phyloP scores from a whole-genome alignment of 2,113 vertebrate genomes.

The Arizona elegans region DNA sequence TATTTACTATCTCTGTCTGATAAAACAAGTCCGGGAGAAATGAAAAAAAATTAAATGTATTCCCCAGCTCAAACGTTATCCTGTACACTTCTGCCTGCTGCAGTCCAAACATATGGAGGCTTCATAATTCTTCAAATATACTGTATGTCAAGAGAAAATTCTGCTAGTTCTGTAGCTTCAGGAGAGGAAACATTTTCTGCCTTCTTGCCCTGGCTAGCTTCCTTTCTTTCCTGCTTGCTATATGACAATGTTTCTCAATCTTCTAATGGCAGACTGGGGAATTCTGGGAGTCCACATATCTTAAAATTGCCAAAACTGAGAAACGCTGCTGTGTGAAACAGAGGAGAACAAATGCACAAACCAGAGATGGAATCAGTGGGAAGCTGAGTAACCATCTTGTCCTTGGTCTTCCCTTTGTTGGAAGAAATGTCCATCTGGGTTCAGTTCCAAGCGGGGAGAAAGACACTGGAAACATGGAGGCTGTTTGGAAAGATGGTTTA shows the following conservation, averaged over 20 bases:
- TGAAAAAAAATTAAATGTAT: background rate
- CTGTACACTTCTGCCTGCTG: background rate
- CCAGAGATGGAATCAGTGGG: background rate
- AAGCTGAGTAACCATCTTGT: background rate
- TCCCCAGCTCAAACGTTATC: background rate
- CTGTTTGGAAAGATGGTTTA: too few species aligned
- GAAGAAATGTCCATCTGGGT: too few species aligned
- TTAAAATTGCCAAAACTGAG: background rate
- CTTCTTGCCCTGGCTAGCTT: background rate
- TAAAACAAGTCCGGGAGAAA: background rate
- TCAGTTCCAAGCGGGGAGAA: too few species aligned
- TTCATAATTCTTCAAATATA: background rate
- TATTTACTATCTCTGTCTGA: background rate
- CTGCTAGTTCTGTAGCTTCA: background rate
- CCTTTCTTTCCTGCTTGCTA: background rate
- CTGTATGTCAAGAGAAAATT: background rate
- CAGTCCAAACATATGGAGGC: background rate
- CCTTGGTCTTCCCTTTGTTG: background rate
- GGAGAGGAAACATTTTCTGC: background rate
- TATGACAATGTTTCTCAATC: background rate
- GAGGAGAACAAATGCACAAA: background rate
- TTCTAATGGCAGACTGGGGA: background rate
- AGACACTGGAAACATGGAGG: too few species aligned
- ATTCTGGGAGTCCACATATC: background rate
- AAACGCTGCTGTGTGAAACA: background rate